Evolutionary conservation across 2,797 vertebrate species (phyloP).

Genomic region (Peromyscus nudipes): DNA sequence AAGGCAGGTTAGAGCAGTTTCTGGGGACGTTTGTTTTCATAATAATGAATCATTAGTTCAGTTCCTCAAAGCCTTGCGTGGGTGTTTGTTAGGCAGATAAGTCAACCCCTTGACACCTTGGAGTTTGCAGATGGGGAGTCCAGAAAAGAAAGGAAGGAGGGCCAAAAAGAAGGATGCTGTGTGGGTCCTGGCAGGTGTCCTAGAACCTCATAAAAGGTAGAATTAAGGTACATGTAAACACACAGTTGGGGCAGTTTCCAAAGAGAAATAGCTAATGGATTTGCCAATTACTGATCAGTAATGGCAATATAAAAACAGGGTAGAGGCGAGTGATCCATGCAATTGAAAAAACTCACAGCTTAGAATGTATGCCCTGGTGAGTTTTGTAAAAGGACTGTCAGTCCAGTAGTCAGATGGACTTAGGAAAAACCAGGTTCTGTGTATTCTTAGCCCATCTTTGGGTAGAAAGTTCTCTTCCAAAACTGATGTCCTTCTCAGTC

Average conservation of each 20-base stretch:
- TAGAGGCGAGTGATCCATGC: background rate
- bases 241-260: background rate
- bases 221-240: background rate
- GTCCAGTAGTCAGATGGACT: background rate
- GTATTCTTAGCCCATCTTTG: background rate
- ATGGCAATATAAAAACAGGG: background rate
- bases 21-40: background rate
- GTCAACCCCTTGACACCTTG: background rate
- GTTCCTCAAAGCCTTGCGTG: background rate
- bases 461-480: background rate
- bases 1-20: background rate
- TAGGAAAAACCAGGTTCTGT: background rate
- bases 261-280: background rate
- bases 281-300: background rate
- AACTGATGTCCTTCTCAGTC: background rate
- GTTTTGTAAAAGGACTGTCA: background rate
- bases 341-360: background rate
- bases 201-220: background rate
- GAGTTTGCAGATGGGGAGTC: background rate
- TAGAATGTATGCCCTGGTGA: background rate
- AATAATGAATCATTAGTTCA: constrained; percentile 15
- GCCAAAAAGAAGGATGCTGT: background rate
- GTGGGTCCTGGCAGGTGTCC: background rate
- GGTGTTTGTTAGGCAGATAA: background rate
- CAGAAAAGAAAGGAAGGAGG: background rate